Evolutionary conservation across 2,888 invertebrate species (phyloP), one percentile per base, ranked within the genome.

Genomic region (Portevinia maculata): DNA sequence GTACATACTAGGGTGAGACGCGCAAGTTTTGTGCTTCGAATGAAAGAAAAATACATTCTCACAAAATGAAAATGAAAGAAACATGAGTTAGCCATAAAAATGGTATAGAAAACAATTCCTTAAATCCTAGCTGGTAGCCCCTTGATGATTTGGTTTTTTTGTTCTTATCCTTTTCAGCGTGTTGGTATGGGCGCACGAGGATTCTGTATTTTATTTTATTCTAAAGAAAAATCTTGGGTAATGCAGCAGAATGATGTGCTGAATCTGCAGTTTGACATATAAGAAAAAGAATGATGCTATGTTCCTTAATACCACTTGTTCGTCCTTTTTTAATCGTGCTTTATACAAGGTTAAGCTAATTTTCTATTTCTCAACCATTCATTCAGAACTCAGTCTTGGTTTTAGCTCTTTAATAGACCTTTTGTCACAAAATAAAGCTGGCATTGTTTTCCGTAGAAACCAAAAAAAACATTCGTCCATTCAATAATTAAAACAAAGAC

Each of bases 301-400:
- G 28, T 62, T 81, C 57, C 32, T 70, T 76, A 81, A 65, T 79
- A 62, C 62, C 60, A 74, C 74, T 79, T 74, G 67, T 73, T 73
- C 64, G 50, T 41, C 32, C 17, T 55, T 48, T 53, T 28, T 30
- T 39, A 2, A 57, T 57, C 71, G 50, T 44, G 39, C 21, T 60
- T 11, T 13, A 8, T 9, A 53, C 75, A 81, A 75, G 76, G 79
- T 69, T 74, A 70, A 62, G 67, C 79, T 67, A 74, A 64, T 79
- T 74, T 69, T 15, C 1, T 5, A 5, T 28, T 13, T 48, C 21
- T 28, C 17, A 19, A 1, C 28, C 13, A 13, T 39, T n/a, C n/a
- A 21, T 13, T 24, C 28, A 3, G 15, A 17, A 15, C 39, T 24
- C 11, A 57, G n/a, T n/a, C n/a, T n/a, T 11, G 34, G n/a, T 11